These are phyloP conservation scores for Cyprinodon diabolis DNA, from an alignment of 2,797 vertebrate genomes.

Conservation along the genomic window DNA sequence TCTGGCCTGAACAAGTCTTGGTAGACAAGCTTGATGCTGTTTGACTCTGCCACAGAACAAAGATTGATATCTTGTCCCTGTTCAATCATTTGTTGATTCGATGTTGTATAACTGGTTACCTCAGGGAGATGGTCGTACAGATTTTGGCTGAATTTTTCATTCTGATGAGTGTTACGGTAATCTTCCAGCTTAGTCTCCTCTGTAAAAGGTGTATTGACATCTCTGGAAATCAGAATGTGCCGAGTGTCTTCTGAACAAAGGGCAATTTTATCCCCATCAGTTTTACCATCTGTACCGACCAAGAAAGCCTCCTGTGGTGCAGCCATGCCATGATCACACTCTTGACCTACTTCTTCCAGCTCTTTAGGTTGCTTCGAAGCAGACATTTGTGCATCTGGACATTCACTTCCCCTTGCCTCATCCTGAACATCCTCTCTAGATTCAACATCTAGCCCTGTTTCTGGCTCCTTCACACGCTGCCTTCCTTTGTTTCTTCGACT, in stretches of 20 bases:
- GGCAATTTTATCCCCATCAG: background rate
- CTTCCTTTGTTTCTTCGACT: conserved; percentile 53
- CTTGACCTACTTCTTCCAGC: conserved; percentile 25
- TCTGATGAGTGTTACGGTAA: background rate
- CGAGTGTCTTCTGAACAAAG: background rate
- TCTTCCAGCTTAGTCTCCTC: background rate
- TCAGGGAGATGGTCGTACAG: conserved; percentile 11
- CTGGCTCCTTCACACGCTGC: conserved; percentile 20
- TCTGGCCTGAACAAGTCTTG: conserved; percentile 12
- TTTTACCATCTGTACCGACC: background rate
- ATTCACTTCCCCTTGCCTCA: conserved; percentile 9
- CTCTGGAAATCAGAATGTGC: conserved; percentile 16
- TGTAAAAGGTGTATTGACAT: conserved; percentile 11
- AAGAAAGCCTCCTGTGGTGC: background rate
- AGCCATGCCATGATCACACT: background rate
- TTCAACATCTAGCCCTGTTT: conserved; percentile 21
- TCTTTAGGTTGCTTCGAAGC: conserved; percentile 5
- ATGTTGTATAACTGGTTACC: background rate
- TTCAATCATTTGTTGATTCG: background rate
- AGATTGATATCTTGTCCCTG: background rate
- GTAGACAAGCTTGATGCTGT: background rate
- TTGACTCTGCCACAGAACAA: conserved; percentile 12
- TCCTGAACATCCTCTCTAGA: conserved; percentile 43
- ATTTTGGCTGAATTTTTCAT: conserved; percentile 16
- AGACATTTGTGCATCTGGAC: background rate